phyloP scores from a whole-genome alignment of 1,140 invertebrate genomes.

The Zaprionus taronus region DNA sequence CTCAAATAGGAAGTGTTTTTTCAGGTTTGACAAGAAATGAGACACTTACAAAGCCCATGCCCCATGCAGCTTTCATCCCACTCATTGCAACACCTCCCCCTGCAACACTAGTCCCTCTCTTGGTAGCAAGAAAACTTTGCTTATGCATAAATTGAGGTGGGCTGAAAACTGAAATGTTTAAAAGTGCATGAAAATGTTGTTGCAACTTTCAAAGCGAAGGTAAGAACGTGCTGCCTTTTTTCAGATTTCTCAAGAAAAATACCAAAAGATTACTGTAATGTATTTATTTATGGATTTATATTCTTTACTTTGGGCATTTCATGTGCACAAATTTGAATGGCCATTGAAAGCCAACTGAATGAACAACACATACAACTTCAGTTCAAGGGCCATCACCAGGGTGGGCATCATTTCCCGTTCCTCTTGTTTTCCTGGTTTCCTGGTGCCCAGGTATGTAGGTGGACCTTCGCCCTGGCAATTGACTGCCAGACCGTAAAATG shows the following conservation, averaged over 20 bases:
- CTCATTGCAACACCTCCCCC: background rate
- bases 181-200: slow-evolving; percentile 80
- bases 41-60: slow-evolving; percentile 28
- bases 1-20: no score
- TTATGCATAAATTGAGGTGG: slow-evolving; percentile 75
- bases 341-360: background rate
- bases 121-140: slow-evolving; percentile 59
- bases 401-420: background rate
- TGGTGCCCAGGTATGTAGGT: background rate
- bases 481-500: slow-evolving; percentile 52
- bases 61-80: background rate
- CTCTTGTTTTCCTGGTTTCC: background rate
- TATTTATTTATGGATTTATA: slow-evolving; percentile 43
- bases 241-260: background rate
- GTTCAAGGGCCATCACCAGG: background rate
- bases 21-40: background rate
- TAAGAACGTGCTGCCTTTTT: background rate
- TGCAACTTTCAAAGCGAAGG: slow-evolving; percentile 58
- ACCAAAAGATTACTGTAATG: background rate
- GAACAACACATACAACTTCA: background rate
- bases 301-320: background rate
- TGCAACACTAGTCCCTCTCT: background rate
- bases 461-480: slow-evolving; percentile 30
- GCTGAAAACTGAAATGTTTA: slow-evolving; percentile 74
- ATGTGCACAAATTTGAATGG: slow-evolving; percentile 1